Base-by-base conservation (phyloP, 2,888 invertebrate genomes). In the Drosophila neotestacea region DNA sequence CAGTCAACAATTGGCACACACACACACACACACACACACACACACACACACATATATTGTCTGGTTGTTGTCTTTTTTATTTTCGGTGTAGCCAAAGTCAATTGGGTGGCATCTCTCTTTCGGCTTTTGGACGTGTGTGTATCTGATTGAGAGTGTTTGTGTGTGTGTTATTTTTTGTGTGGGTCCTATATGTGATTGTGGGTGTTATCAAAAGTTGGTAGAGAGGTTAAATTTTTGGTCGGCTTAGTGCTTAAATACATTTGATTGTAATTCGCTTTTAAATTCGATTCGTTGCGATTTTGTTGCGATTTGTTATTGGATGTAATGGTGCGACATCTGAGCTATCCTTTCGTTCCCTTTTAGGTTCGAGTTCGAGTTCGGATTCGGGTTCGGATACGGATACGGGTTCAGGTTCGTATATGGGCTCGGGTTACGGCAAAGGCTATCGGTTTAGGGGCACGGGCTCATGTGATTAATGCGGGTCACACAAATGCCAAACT, bases 211-310 rank as follows among this genome's bases (percentile, higher is more conserved):
- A 11, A 64, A 52, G 66, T 65, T 65, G 68, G 36, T 9, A 13
- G 44, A 36, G 28, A 67, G 75, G 86, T 81, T 78, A 73, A 72
- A 75, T 81, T 73, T 81, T 70, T 73, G 70, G 82, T 74, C 79
- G 81, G 89, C 89, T 85, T 87, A 81, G 71, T 84, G 77, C 87
- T 84, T 85, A 86, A 85, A 88, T 83, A 88, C 88, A 88, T 85
- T 85, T 87, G 85, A 85, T 85, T 88, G 85, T 85, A 88, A 85
- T 88, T 81, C 89, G 89, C 87, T 85, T 88, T 85, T 88, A 85
- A 88, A 87, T 82, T 84, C 88, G 77, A 80, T 84, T 81, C 81
- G 70, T 78, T 82, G 77, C 75, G 79, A 81, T 79, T 79, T 81
- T 66, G 74, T 70, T 73, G 65, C 88, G 87, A 89, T 85, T 88